Base-by-base conservation (phyloP, 2,888 invertebrate genomes). In the Hyalella azteca region DNA sequence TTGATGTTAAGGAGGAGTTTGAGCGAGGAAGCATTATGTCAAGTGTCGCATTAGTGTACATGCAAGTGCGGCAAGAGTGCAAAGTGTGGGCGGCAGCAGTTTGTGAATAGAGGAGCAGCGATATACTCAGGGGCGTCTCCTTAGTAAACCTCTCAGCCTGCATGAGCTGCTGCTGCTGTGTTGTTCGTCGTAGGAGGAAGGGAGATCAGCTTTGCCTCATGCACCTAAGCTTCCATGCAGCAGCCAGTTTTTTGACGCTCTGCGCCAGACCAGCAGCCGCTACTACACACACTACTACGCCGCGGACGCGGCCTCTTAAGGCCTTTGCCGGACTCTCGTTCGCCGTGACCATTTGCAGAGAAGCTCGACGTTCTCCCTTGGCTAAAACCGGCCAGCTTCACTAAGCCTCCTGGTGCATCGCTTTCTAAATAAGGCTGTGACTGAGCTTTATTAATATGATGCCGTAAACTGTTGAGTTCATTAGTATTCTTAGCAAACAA, bases 61-160 rank as follows among this genome's bases (percentile, higher is more conserved):
- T 36, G 36, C 36, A 36, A 66, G 66, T 36, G 29, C n/a, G 66
- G 36, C 66, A 32, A n/a, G 66, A 66, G 66, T 66, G 66, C 39
- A 66, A 66, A 66, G 66, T 66, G 66, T 66, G 66, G 66, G 66
- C 66, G 66, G 66, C 54, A 54, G 66, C 66, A 66, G 36, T 29
- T 36, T 36, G 36, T 66, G 66, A 36, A 66, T 60, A 60, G 60
- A 60, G 60, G 36, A 66, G 66, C 66, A 36, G 39, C 66, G 66
- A 66, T 66, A n/a, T n/a, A 5, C 66, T 66, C 66, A 66, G 66
- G 66, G 66, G 66, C 66, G 66, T 66, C 66, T 66, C 36, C 66
- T 66, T 36, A 66, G 66, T 66, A 66, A 66, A 36, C 36, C 66
- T 36, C 45, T 36, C 66, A 66, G 36, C 66, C 66, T 66, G n/a